Evolutionary conservation across 1,140 invertebrate species (phyloP).

Genomic region (Pseudomyrmex flavicornis): DNA sequence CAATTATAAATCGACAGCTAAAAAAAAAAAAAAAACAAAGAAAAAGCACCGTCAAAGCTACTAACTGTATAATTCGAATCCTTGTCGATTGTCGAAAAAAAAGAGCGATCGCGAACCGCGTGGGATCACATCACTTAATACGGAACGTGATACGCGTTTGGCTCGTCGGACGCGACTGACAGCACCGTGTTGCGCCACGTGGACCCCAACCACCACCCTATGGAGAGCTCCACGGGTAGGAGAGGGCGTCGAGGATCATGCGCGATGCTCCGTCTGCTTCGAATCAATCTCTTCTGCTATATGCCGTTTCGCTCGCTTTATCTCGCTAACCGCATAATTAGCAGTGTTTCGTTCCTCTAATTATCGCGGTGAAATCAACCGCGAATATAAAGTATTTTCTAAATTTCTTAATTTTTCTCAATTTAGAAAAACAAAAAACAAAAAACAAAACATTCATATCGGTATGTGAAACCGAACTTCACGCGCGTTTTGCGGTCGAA

Average conservation of each 20-base stretch:
- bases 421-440: background rate
- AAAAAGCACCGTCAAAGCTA: background rate
- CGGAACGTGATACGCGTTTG: constrained; percentile 70
- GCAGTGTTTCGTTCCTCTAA: constrained; percentile 37
- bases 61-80: background rate
- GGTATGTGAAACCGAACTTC: too few relatives aligned
- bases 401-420: background rate
- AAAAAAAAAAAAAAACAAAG: background rate
- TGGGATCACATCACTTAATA: background rate
- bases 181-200: constrained; percentile 80
- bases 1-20: background rate
- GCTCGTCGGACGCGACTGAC: constrained; percentile 78
- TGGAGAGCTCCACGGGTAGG: constrained; percentile 50
- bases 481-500: background rate
- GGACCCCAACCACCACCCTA: constrained; percentile 74
- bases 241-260: constrained; percentile 64
- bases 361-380: background rate
- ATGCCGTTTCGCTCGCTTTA: constrained; percentile 36
- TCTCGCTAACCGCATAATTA: constrained; percentile 66
- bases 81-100: background rate
- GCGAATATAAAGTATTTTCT: background rate
- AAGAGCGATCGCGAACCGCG: constrained; percentile 25
- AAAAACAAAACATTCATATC: too few relatives aligned
- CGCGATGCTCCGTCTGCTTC: constrained; percentile 60
- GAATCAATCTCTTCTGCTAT: constrained; percentile 59